Percentiles rank a stretch among this genome's conserved stretches.
These are phyloP conservation scores for Limnephilus marmoratus DNA, from an alignment of 2,888 invertebrate genomes.

Conservation along the genomic window DNA sequence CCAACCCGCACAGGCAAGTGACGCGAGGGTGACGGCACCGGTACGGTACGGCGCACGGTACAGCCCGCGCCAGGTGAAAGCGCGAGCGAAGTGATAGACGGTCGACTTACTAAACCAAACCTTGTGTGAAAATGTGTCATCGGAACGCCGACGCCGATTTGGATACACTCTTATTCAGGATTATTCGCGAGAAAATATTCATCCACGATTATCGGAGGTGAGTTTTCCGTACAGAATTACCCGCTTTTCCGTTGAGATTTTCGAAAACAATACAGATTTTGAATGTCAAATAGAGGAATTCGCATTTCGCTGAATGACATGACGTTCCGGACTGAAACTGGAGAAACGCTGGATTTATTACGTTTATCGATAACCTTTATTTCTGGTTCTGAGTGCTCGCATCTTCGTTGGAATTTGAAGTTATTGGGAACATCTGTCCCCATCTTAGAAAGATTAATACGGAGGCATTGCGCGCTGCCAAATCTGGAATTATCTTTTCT, in stretches of 20 bases:
- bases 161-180: conserved; percentile 47
- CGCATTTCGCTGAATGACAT: not conserved
- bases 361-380: not conserved
- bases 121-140: conserved; percentile 51
- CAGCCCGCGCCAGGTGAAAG: conserved; percentile 43
- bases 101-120: not conserved
- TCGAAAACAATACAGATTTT: conserved; percentile 33
- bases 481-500: conserved; percentile 17
- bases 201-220: conserved; percentile 44
- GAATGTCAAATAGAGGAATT: conserved; percentile 48
- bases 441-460: conserved; percentile 52
- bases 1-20: conserved; percentile 48
- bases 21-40: not conserved
- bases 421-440: conserved; percentile 54
- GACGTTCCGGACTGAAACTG: not conserved
- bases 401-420: conserved; percentile 43
- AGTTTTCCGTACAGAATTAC: conserved; percentile 6
- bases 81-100: conserved; percentile 37
- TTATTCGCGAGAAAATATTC: conserved; percentile 37
- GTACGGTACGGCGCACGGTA: conserved; percentile 38
- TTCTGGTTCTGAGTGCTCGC: conserved; percentile 20
- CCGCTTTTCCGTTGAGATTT: conserved; percentile 17
- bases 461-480: conserved; percentile 24
- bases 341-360: conserved; percentile 10
- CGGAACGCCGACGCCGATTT: not conserved